Evolutionary conservation across 2,797 vertebrate species (phyloP), one percentile per base, ranked within the genome.

Genomic region (Myotis planiceps): DNA sequence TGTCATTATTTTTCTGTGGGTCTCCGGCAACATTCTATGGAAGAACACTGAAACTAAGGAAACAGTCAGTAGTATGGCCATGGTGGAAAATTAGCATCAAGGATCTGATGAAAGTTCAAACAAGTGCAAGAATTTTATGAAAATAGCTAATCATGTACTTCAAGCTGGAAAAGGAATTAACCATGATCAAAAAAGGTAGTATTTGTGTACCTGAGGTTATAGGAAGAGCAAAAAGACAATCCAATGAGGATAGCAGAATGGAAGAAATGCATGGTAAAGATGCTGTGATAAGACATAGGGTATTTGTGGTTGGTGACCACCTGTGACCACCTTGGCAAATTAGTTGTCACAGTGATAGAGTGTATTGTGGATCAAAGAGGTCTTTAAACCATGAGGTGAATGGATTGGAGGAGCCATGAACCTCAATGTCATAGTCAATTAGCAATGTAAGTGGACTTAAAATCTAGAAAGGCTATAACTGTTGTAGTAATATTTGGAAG

Each of bases 31-130:
- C 27, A 51, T 39, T 58, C 29, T 18, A 47, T n/a, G 49, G 39
- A 88, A 88, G 14, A 65, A 25, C 51, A 55, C n/a, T 15, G 47
- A 89, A 88, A 84, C 78, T 76, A 81, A 94, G 39, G 39, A 90
- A 95, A 75, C 0, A 34, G 37, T n/a, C 88, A 78, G 51, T 80
- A 72, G 32, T 69, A 60, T 81, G 10, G 8, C 34, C 42, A 21
- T 19, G 5, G 6, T 90, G 4, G 60, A 34, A 96, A 95, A 86
- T 51, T 75, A 84, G 19, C 51, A 82, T 42, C 15, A 68, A 63
- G 23, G 19, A 84, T 58, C 6, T 69, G 14, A 45, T 42, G 42
- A 45, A 92, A 86, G 12, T 75, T 90, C 47, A 88, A 79, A 23
- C 55, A 39, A 79, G 5, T 65, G 3, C 1, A 66, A 68, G 5